Evolutionary conservation across 2,797 vertebrate species (phyloP), one percentile per base, ranked within the genome.

Genomic region (Chromobotia macracanthus): DNA sequence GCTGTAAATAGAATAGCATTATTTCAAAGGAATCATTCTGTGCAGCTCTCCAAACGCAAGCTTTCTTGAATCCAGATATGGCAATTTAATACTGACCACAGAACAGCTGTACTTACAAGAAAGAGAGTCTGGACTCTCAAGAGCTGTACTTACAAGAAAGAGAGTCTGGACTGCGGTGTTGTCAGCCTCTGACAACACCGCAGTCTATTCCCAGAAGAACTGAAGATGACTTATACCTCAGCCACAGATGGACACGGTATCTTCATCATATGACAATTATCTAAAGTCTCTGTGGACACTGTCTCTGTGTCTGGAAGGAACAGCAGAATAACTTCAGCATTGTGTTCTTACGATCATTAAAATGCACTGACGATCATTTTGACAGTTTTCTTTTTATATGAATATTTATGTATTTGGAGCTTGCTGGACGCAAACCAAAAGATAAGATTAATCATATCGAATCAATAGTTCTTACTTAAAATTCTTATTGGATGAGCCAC

Each of bases 81-180:
- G 3, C 41, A 19, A 10, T 46, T 60, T 72, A 60, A 46, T n/a
- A 50, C 72, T 63, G 56, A 63, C 18, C 41, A 63, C 18, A 73
- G 9, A 48, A 48, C 56, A 73, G 72, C 21, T 48, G 1, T 61
- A 48, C 31, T 61, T 48, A 48, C 23, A 56, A 12, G 19, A 56
- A 11, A 56, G n/a, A n/a, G n/a, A n/a, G n/a, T n/a, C n/a, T n/a
- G n/a, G n/a, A n/a, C n/a, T 23, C 55, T 56, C 10, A 56, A 23
- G n/a, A 73, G 72, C 21, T 48, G 1, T 61, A 48, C 31, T 61
- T 48, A 48, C 23, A 56, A 12, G 19, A 56, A 11, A 56, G n/a
- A n/a, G n/a, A n/a, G n/a, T n/a, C n/a, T n/a, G n/a, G n/a, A n/a
- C n/a, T 23, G n/a, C n/a, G n/a, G n/a, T n/a, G n/a, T n/a, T n/a